Percentiles rank a stretch among this genome's conserved stretches.
Conservation (phyloP, 2,113 vertebrate genomes). For the Calypte anna region DNA sequence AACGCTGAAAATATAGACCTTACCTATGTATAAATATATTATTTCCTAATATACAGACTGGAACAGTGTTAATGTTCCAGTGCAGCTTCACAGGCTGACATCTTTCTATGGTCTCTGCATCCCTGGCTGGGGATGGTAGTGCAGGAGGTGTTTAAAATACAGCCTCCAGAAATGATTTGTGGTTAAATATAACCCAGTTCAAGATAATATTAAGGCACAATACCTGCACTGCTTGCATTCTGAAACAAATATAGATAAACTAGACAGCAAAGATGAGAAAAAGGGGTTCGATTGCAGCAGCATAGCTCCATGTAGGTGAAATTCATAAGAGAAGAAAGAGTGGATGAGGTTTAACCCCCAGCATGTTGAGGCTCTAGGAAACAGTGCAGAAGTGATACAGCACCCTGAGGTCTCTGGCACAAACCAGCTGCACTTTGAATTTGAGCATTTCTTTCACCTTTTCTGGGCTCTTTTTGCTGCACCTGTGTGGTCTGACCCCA, state of each 20-base stretch:
- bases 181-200: neutral
- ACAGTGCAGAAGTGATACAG: neutral
- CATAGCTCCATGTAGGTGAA: neutral
- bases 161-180: neutral
- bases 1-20: neutral
- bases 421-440: neutral
- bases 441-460: neutral
- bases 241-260: neutral
- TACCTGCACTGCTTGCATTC: neutral
- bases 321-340: neutral
- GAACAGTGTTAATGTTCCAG: neutral
- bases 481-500: neutral
- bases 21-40: neutral
- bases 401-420: rapidly evolving
- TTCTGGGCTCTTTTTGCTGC: neutral
- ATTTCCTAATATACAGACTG: neutral
- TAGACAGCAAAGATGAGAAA: neutral
- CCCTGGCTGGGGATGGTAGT: neutral
- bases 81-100: neutral
- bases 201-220: neutral
- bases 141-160: neutral
- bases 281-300: neutral
- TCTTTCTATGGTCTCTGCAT: neutral
- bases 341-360: neutral
- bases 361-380: neutral